Conservation (phyloP, 2,113 vertebrate genomes). For the Plecotus auritus region DNA sequence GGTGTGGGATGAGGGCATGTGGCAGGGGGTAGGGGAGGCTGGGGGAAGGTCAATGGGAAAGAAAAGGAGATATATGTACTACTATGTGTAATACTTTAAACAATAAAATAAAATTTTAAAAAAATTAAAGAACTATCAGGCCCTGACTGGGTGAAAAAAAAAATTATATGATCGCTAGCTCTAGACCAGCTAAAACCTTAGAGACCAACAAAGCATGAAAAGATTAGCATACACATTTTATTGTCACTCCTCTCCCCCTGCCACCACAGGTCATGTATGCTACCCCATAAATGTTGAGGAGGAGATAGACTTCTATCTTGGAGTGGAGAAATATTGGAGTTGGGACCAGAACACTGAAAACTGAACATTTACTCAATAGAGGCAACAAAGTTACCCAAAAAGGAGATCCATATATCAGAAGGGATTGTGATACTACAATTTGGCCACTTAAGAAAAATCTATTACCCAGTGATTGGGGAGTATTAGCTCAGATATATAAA, state of each 20-base stretch:
- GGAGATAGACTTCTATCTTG: background rate
- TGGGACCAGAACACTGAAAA: background rate
- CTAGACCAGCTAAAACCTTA: background rate
- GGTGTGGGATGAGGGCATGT: too few species aligned
- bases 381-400: background rate
- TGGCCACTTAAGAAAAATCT: background rate
- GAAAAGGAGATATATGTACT: too few species aligned
- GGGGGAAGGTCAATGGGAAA: too few species aligned
- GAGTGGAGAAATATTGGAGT: background rate
- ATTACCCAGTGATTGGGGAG: background rate
- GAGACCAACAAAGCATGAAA: background rate
- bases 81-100: too few species aligned
- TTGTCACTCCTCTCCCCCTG: background rate
- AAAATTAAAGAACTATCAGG: background rate
- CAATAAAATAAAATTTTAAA: background rate
- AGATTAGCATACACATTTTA: background rate
- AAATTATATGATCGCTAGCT: background rate
- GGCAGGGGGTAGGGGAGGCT: too few species aligned
- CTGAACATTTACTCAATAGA: background rate
- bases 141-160: background rate
- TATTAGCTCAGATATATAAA: background rate
- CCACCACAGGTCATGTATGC: background rate
- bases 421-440: background rate
- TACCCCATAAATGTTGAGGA: background rate
- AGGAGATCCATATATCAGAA: background rate